Conservation (phyloP, 2,113 vertebrate genomes). For the Lathamus discolor region DNA sequence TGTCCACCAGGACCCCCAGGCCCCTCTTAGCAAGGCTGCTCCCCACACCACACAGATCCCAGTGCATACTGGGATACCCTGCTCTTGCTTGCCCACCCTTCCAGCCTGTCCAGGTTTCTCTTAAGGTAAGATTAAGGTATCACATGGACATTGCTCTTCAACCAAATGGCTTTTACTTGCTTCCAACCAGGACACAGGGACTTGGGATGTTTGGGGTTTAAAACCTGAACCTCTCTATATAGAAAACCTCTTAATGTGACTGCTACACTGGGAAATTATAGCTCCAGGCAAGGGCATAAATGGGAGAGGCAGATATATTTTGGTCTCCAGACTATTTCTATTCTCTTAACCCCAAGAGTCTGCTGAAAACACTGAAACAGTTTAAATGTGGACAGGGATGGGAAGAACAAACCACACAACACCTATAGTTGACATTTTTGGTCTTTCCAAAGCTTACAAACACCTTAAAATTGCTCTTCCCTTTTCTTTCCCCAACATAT, state of each 20-base stretch:
- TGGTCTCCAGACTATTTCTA: background rate
- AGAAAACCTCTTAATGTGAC: background rate
- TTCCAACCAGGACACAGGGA: background rate
- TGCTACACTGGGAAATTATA: background rate
- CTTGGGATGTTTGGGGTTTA: background rate
- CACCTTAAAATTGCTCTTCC: background rate
- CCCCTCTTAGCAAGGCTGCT: background rate
- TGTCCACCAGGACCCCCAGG: background rate
- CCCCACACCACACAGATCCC: background rate
- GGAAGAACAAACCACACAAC: background rate
- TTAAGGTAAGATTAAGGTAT: background rate
- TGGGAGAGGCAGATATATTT: background rate
- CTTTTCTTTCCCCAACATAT: background rate
- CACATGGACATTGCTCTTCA: background rate
- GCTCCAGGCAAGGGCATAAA: background rate
- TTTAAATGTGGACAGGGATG: background rate
- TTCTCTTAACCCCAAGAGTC: background rate
- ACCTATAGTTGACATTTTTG: background rate
- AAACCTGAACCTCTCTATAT: background rate
- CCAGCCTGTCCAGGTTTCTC: background rate
- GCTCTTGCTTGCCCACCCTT: background rate
- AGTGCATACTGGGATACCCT: background rate
- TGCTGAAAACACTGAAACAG: background rate
- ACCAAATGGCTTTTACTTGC: background rate
- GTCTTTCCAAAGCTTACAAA: background rate